phyloP scores from a whole-genome alignment of 2,888 invertebrate genomes.

The Fragum whitleyi region DNA sequence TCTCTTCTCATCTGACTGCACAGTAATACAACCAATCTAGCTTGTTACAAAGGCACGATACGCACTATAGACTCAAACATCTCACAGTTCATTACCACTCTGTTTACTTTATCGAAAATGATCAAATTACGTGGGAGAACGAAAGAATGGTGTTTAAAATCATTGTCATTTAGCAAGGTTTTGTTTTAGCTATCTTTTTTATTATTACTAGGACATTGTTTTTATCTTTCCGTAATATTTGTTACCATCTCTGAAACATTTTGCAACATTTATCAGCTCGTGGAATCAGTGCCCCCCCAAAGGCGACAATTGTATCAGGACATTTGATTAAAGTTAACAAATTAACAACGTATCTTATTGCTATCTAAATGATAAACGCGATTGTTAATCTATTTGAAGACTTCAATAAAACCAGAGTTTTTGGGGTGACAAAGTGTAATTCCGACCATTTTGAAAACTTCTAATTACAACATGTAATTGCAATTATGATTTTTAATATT shows the following conservation, averaged over 20 bases:
- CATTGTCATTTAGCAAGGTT: conserved; percentile 21
- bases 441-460: too few relatives aligned
- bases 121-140: conserved; percentile 46
- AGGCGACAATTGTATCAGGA: conserved; percentile 16
- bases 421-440: background rate
- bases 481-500: background rate
- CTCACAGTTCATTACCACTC: conserved; percentile 48
- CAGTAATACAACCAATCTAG: conserved; percentile 32
- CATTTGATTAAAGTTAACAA: conserved; percentile 18
- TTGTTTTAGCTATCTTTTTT: conserved; percentile 20
- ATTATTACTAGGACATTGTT: conserved; percentile 24
- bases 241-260: conserved; percentile 37
- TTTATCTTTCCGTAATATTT: conserved; percentile 31
- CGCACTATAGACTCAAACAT: conserved; percentile 25
- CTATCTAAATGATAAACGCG: background rate
- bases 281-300: background rate
- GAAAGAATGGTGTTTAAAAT: conserved; percentile 23
- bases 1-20: conserved; percentile 49
- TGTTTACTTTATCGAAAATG: conserved; percentile 40
- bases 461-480: conserved; percentile 11
- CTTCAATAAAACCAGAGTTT: too few relatives aligned
- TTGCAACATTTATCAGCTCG: conserved; percentile 19
- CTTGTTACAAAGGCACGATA: conserved; percentile 31
- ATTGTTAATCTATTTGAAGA: too few relatives aligned
- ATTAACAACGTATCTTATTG: conserved; percentile 22